These are phyloP conservation scores for Limnephilus lunatus DNA, from an alignment of 2,888 invertebrate genomes.

Conservation along the genomic window DNA sequence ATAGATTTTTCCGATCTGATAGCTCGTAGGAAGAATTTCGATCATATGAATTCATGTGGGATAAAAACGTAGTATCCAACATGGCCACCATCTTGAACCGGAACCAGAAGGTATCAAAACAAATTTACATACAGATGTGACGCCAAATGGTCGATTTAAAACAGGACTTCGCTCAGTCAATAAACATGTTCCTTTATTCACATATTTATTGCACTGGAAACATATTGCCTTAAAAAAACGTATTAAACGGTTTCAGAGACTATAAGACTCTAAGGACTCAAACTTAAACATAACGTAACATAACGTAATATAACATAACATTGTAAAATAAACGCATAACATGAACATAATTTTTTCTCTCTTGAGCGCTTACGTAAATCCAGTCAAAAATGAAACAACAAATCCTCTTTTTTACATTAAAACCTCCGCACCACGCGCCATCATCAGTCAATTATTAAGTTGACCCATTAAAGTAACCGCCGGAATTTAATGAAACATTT, in stretches of 20 bases:
- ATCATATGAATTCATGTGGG: too few relatives aligned
- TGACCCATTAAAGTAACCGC: neutral
- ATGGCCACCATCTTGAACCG: too few relatives aligned
- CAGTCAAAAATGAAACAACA: neutral
- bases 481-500: neutral
- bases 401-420: neutral
- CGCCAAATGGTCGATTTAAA: too few relatives aligned
- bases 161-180: too few relatives aligned
- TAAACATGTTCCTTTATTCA: too few relatives aligned
- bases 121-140: too few relatives aligned
- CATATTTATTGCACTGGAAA: neutral
- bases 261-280: neutral
- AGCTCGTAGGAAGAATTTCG: too few relatives aligned
- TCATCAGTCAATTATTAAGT: neutral
- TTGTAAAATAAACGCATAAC: neutral
- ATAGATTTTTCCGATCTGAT: too few relatives aligned
- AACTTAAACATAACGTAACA: neutral
- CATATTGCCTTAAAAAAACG: too few relatives aligned
- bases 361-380: neutral
- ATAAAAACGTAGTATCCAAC: too few relatives aligned
- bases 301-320: too few relatives aligned
- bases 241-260: neutral
- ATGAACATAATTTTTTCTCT: neutral
- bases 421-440: neutral
- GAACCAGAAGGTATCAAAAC: too few relatives aligned